Base-by-base conservation (phyloP, 2,888 invertebrate species). In the Callinectes sapidus region DNA sequence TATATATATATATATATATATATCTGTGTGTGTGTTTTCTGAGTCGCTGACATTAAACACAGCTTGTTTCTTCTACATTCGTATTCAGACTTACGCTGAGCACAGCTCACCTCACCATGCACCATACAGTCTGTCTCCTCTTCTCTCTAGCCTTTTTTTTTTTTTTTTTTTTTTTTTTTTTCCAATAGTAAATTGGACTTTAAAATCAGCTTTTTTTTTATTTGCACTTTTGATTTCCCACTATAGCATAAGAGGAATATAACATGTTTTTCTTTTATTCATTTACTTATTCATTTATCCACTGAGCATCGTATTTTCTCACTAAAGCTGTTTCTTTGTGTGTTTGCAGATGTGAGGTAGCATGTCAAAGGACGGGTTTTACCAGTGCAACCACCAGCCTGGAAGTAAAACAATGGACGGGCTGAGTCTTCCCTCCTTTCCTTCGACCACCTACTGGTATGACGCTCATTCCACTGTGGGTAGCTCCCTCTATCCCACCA, bases 391-490 rank as follows among this genome's bases (percentile, higher is more conserved):
- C n/a, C 81, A 77, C n/a, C 90, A 90, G 32, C 48, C 61, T 32
- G 35, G 61, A 14, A 55, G 87, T 32, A 89, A 89, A 39, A 39
- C 86, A n/a, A 87, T 90, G 55, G 92, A 93, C 8, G 92, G 92
- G n/a, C 28, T 88, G 55, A 91, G 89, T 48, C 91, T 93, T 14
- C 92, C 92, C 54, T 93, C 92, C 23, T 86, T 93, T 23, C 92
- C 92, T 14, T 61, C 88, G 14, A 93, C 92, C 28, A 87, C 91
- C 81, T 91, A 91, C 61, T 93, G 92, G 92, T 93, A 93, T 35
- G 87, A 93, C 81, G 92, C 92, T 42, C 92, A 93, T 54, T 89
- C 92, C n/a, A 66, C 92, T 13, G 89, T 93, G 55, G 91, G 91
- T 66, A 90, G 88, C 89, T 86, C 89, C 42, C 66, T 93, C 66